A percentile compares a stretch with the other conserved stretches of the same genome.
phyloP scores from a whole-genome alignment of 2,888 invertebrate genomes.

The Sericinus montela region DNA sequence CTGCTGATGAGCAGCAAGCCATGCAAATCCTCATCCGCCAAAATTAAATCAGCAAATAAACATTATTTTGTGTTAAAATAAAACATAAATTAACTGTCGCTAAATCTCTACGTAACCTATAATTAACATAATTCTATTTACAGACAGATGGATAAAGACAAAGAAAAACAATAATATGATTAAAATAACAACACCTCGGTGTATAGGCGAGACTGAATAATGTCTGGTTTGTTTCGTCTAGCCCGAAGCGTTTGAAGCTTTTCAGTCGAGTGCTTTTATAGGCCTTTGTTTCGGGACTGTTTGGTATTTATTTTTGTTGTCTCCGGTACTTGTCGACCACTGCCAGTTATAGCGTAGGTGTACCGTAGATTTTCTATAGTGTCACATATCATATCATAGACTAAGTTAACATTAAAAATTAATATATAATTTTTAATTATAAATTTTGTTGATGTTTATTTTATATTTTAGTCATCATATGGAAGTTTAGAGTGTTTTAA shows the following conservation, averaged over 20 bases:
- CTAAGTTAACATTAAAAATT: too few relatives aligned
- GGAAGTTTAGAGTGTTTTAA: too few relatives aligned
- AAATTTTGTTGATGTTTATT: too few relatives aligned
- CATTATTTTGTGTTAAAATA: too few relatives aligned
- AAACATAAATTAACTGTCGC: too few relatives aligned
- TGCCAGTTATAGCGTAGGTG: constrained; percentile 1
- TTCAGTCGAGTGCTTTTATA: constrained; percentile 10
- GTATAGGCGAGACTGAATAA: constrained; percentile 5
- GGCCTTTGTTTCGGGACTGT: constrained; percentile 13
- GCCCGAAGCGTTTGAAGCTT: constrained; percentile 3
- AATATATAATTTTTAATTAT: too few relatives aligned
- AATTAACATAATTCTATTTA: background rate
- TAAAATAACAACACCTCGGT: constrained; percentile 7
- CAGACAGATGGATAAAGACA: constrained; percentile 1
- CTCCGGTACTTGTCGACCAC: background rate
- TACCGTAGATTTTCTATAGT: background rate
- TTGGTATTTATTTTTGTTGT: constrained; percentile 3
- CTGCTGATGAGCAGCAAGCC: too few relatives aligned
- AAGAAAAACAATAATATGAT: constrained; percentile 8
- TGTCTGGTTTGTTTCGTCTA: constrained; percentile 4
- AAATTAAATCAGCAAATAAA: too few relatives aligned
- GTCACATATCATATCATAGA: too few relatives aligned
- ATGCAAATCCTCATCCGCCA: too few relatives aligned
- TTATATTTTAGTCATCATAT: too few relatives aligned
- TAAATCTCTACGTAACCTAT: background rate